Base-by-base conservation (phyloP, 2,888 invertebrate species). In the Leucophora obtusa region DNA sequence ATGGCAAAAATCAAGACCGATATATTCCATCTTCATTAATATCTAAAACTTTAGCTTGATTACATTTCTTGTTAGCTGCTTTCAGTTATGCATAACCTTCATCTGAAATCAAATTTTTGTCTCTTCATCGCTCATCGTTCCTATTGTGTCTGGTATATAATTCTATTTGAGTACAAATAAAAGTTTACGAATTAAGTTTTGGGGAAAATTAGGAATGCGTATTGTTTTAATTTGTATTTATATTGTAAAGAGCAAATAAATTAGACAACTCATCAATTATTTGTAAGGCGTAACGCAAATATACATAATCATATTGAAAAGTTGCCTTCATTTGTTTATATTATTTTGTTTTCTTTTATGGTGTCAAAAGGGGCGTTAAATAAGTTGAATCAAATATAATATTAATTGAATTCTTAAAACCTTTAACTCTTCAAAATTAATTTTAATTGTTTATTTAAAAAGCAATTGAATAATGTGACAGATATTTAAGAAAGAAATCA, bases 311-410 rank as follows among this genome's bases (percentile, higher is more conserved):
- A 43, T 60, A 60, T 43, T 43, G 60, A 60, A 43, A 60, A 60
- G 21, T 60, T 60, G 18, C 43, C 43, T 24, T 60, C 9, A 43
- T 43, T 43, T 60, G 18, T 43, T 38, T 21, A 33, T 38, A 28
- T 24, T 54, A 28, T 54, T 33, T 10, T 47, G 6, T 14, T 43
- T 9, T 24, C n/a, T 14, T 43, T 60, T 38, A 35, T 60, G 38
- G 60, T 60, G 60, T 60, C 60, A 60, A 43, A 60, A 24, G n/a
- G 21, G 60, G 60, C 60, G 43, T 43, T 43, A 24, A 60, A 43
- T 43, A 43, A 21, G 10, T 21, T 43, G 21, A 60, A 60, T 43
- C 60, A 60, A 60, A 43, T 60, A 60, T 21, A 43, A 43, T 33
- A 43, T 8, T 10, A 60, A 43, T 18, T 59, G 35, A 8, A 28